Evolutionary conservation across 2,888 invertebrate species (phyloP).

Genomic region (Philopedon plagiatum): DNA sequence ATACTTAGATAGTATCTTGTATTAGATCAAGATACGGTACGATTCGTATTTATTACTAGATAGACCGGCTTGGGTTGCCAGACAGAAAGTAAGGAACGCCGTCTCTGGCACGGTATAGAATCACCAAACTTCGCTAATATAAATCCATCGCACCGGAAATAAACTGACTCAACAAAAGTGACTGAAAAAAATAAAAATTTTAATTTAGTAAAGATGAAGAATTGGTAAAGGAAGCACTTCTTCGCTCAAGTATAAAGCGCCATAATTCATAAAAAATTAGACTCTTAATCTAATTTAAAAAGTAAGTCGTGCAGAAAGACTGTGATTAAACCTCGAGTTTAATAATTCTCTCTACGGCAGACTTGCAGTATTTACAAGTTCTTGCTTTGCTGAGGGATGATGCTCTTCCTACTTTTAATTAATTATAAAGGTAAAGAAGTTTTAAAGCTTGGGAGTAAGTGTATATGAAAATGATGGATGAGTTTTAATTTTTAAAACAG

Average conservation of each 20-base stretch:
- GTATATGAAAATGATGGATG: background rate
- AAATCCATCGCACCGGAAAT: background rate
- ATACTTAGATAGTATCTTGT: too few species aligned
- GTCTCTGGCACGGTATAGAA: too few species aligned
- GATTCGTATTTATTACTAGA: too few species aligned
- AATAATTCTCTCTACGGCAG: background rate
- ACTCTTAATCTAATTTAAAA: conserved; percentile 31
- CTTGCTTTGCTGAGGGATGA: background rate
- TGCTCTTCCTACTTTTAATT: conserved; percentile 7
- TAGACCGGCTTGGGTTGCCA: too few species aligned
- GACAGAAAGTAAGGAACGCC: too few species aligned
- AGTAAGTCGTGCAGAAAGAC: conserved; percentile 26
- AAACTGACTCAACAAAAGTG: background rate
- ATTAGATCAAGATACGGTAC: too few species aligned
- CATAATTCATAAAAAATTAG: conserved; percentile 30
- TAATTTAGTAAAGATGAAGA: conserved; percentile 2
- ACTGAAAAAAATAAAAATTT: background rate
- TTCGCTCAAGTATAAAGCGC: conserved; percentile 2
- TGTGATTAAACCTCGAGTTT: conserved; percentile 12
- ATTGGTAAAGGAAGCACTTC: conserved; percentile 4
- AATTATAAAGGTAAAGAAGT: conserved; percentile 5
- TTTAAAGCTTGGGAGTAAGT: background rate
- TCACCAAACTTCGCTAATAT: too few species aligned
- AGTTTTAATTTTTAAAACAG: background rate
- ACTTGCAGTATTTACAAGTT: conserved; percentile 10